These are phyloP conservation scores for Odontamblyopus lacepedii DNA, from an alignment of 2,797 vertebrate species.

Conservation along the genomic window DNA sequence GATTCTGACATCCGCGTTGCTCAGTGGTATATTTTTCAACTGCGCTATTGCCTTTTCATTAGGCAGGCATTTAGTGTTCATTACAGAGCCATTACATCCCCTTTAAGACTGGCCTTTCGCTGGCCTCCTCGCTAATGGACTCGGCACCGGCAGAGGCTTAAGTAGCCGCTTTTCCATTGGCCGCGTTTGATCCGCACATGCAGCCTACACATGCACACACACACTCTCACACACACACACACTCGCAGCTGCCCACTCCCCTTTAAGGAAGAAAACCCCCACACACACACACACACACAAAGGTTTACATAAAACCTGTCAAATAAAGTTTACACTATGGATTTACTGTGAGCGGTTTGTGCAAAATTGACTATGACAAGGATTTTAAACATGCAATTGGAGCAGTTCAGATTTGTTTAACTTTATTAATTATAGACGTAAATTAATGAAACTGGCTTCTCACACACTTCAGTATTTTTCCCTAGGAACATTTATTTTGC, in stretches of 20 bases:
- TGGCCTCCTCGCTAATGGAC: slow-evolving; percentile 57
- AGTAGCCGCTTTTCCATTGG: slow-evolving; percentile 42
- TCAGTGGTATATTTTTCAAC: slow-evolving; percentile 46
- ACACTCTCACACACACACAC: slow-evolving; percentile 5
- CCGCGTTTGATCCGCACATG: slow-evolving; percentile 42
- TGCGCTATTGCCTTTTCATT: slow-evolving; percentile 65
- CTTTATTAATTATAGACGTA: too few relatives aligned
- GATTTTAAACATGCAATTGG: not conserved
- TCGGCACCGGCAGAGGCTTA: slow-evolving; percentile 43
- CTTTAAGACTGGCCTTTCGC: slow-evolving; percentile 56
- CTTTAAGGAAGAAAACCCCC: not conserved
- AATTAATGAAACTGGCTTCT: too few relatives aligned
- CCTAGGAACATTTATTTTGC: not conserved
- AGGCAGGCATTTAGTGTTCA: slow-evolving; percentile 58
- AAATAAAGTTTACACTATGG: slow-evolving; percentile 49
- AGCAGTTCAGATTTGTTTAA: too few relatives aligned
- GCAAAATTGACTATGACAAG: slow-evolving; percentile 33
- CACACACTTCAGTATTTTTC: not conserved
- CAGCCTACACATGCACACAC: slow-evolving; percentile 13
- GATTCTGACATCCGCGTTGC: slow-evolving; percentile 31
- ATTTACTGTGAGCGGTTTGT: slow-evolving; percentile 17
- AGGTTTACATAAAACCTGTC: not conserved
- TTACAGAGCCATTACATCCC: slow-evolving; percentile 61
- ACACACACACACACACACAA: slow-evolving; percentile 6
- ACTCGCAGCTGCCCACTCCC: slow-evolving; percentile 4